Conservation (phyloP, 2,113 vertebrate genomes). For the Albula glossodonta region DNA sequence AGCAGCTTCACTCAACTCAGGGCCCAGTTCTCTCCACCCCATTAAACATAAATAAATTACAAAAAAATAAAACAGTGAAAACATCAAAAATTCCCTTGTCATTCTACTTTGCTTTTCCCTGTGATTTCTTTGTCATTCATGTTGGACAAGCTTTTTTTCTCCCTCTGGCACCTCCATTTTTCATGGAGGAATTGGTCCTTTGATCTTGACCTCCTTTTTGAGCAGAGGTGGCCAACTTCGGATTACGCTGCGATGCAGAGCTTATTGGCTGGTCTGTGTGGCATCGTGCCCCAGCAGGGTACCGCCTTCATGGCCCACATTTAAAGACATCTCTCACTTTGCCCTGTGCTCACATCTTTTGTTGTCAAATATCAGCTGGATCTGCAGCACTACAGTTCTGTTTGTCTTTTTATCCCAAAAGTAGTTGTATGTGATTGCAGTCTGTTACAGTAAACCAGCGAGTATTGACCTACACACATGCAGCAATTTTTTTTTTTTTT, state of each 20-base stretch:
- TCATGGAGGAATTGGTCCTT: constrained; percentile 16
- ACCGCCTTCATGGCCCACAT: neutral
- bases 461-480: neutral
- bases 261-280: neutral
- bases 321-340: too few species aligned
- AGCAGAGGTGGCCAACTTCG: neutral
- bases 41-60: too few species aligned
- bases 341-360: neutral
- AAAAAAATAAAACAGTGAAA: too few species aligned
- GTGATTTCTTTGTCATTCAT: neutral
- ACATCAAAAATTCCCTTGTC: neutral
- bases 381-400: neutral
- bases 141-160: neutral
- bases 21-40: too few species aligned
- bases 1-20: too few species aligned
- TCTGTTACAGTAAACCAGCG: neutral
- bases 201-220: constrained; percentile 25
- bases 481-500: neutral
- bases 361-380: neutral
- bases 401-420: neutral
- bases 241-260: constrained; percentile 1
- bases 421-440: neutral
- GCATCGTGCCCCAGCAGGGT: neutral
- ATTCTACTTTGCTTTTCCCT: neutral
- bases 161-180: constrained; percentile 1